These are phyloP conservation scores for Cygnus buccinator DNA, from an alignment of 2,113 vertebrate species.

Conservation along the genomic window DNA sequence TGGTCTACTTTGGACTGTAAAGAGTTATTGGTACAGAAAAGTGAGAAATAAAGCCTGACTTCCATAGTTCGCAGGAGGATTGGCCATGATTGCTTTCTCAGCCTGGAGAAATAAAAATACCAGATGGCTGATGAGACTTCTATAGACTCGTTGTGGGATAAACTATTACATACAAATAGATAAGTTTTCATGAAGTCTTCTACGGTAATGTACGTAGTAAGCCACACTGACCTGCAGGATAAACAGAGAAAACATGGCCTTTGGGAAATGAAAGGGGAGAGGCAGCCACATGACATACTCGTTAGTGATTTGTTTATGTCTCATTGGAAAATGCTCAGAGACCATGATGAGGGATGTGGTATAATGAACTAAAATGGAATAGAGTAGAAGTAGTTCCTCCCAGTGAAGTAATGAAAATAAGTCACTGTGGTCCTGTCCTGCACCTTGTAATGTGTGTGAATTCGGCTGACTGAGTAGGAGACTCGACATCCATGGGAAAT, in stretches of 20 bases:
- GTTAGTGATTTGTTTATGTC: conserved; percentile 55
- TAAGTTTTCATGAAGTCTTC: conserved; percentile 53
- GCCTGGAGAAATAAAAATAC: conserved; percentile 74
- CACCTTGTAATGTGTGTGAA: not conserved
- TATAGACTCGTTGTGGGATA: conserved; percentile 40
- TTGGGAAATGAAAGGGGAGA: conserved; percentile 52
- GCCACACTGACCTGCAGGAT: not conserved
- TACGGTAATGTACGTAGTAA: conserved; percentile 14
- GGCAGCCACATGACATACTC: conserved; percentile 45
- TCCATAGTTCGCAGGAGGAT: conserved; percentile 71
- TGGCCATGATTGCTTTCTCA: conserved; percentile 71
- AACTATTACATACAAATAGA: conserved; percentile 45
- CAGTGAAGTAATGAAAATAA: conserved; percentile 45
- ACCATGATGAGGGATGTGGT: not conserved
- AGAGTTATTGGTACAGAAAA: conserved; percentile 63
- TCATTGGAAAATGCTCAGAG: conserved; percentile 56
- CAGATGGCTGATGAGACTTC: conserved; percentile 70
- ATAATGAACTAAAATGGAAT: not conserved
- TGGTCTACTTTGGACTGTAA: conserved; percentile 48
- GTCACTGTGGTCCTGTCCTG: not conserved
- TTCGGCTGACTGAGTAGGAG: not conserved
- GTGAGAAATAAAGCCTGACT: conserved; percentile 64
- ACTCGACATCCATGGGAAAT: not conserved
- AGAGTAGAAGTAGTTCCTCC: conserved; percentile 16
- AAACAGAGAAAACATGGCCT: conserved; percentile 7